These are phyloP conservation scores for Yoshiicerus persimilis DNA, from an alignment of 1,140 invertebrate species.

Conservation along the genomic window DNA sequence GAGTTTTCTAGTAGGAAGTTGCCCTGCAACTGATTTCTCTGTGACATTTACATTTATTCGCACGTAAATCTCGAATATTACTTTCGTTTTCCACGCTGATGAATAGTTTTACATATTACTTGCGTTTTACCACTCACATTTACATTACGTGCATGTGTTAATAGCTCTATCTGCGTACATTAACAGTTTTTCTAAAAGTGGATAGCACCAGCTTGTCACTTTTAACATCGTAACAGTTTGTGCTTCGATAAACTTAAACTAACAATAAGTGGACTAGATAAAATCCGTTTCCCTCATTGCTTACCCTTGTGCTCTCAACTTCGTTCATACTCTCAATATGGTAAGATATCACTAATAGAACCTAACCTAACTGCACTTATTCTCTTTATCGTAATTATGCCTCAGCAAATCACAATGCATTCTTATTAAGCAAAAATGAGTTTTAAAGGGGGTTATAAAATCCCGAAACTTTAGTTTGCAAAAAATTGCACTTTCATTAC, in stretches of 20 bases:
- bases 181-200: not conserved
- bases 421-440: no score
- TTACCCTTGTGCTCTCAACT: conserved; percentile 21
- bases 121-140: not conserved
- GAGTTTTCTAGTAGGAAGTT: not conserved
- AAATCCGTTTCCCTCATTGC: conserved; percentile 4
- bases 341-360: not conserved
- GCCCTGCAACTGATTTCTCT: not conserved
- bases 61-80: not conserved
- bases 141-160: not conserved
- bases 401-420: not conserved
- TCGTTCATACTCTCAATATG: conserved; percentile 32
- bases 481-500: no score
- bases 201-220: not conserved
- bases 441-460: no score
- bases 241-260: not conserved
- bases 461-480: no score
- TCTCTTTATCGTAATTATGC: not conserved
- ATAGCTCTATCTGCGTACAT: not conserved
- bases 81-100: not conserved
- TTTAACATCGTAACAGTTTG: not conserved
- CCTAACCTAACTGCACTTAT: not conserved
- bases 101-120: no score
- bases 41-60: not conserved
- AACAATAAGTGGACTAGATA: not conserved